Conservation (phyloP, 2,113 vertebrate genomes). For the Chinchilla lanigera region DNA sequence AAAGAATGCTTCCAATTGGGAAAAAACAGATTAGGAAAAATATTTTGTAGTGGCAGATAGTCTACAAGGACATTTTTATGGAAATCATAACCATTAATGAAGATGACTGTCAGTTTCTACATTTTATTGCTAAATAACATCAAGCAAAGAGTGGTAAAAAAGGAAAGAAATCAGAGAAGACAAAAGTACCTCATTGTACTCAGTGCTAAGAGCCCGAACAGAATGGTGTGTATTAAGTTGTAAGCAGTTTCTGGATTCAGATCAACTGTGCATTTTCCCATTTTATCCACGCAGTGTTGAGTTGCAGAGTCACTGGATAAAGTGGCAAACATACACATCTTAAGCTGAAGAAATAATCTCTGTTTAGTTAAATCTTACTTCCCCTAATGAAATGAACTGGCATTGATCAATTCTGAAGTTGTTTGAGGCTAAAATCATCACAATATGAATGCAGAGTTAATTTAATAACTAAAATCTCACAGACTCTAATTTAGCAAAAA, state of each 20-base stretch:
- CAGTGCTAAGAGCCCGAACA: conserved; percentile 94
- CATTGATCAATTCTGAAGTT: conserved; percentile 20
- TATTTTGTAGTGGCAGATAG: neutral
- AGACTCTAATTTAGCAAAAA: conserved; percentile 35
- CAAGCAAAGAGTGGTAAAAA: neutral
- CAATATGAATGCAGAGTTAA: neutral
- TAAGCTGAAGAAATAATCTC: neutral
- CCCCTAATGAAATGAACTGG: neutral
- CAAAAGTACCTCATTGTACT: conserved; percentile 96
- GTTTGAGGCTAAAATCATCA: neutral
- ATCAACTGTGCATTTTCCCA: conserved; percentile 68
- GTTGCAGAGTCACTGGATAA: conserved; percentile 77
- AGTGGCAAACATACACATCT: conserved; percentile 44
- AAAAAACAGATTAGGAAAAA: neutral
- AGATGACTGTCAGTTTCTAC: neutral
- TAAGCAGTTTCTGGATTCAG: conserved; percentile 94
- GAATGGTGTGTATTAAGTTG: conserved; percentile 92
- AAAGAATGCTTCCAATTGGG: neutral
- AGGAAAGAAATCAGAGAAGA: neutral
- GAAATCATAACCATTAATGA: neutral
- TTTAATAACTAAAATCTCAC: neutral
- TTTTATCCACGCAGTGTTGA: conserved; percentile 59
- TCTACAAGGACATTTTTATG: neutral
- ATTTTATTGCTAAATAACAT: neutral
- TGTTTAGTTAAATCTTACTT: neutral